Percentiles rank a stretch among this genome's conserved stretches.
Evolutionary conservation across 2,113 vertebrate genomes (phyloP).

Genomic region (Rhabdornis inornatus): DNA sequence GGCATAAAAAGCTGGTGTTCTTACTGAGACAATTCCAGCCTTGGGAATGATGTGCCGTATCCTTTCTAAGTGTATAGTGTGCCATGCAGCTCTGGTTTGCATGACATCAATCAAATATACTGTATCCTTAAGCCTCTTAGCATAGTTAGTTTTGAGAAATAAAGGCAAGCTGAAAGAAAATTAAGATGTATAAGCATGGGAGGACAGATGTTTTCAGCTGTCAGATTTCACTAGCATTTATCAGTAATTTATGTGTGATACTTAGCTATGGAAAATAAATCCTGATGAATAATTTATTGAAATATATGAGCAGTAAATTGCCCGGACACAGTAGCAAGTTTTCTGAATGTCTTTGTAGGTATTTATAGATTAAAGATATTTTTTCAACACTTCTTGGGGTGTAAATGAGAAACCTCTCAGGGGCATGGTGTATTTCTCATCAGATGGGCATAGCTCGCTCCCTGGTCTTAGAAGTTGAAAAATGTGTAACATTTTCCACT

Average conservation of each 20-base stretch:
- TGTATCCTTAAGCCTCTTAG: background rate
- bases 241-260: slow-evolving; percentile 30
- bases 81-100: background rate
- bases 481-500: background rate
- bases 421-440: background rate
- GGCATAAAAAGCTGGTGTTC: slow-evolving; percentile 32
- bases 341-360: background rate
- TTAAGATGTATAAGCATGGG: slow-evolving; percentile 15
- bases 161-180: slow-evolving; percentile 32
- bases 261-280: slow-evolving; percentile 53
- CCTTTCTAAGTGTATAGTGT: background rate
- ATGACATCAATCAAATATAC: background rate
- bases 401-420: background rate
- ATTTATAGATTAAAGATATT: background rate
- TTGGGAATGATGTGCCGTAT: background rate
- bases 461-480: background rate
- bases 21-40: background rate
- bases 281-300: slow-evolving; percentile 47
- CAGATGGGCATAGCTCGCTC: background rate
- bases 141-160: slow-evolving; percentile 46
- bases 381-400: background rate
- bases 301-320: slow-evolving; percentile 3
- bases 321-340: background rate
- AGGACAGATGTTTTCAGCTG: slow-evolving; percentile 53
- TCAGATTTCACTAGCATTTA: slow-evolving; percentile 38